Conservation (phyloP, 2,888 invertebrate genomes). For the Frankliniella fusca region DNA sequence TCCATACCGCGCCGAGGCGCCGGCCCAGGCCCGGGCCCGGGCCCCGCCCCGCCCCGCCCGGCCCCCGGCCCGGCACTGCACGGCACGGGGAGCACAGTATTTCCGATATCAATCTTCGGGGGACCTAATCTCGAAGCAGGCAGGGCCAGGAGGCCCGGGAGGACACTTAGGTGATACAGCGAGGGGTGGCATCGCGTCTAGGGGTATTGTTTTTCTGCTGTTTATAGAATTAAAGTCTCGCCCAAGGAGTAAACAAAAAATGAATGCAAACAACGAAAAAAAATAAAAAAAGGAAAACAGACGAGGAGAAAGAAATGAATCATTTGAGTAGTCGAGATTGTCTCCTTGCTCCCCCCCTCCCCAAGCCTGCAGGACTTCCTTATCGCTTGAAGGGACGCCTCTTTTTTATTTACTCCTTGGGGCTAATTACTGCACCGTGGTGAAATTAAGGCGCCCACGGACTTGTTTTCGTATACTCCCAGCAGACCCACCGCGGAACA, state of each 20-base stretch:
- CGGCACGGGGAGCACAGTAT: background rate
- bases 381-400: background rate
- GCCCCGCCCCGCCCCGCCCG: too few relatives aligned
- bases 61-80: too few relatives aligned
- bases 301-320: background rate
- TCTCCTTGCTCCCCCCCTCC: background rate
- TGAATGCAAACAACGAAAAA: background rate
- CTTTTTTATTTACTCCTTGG: background rate
- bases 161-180: background rate
- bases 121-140: background rate
- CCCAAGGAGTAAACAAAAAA: background rate
- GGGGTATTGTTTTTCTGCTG: conserved; percentile 7
- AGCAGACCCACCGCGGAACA: too few relatives aligned
- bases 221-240: conserved; percentile 1
- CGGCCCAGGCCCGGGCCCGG: too few relatives aligned
- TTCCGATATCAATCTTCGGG: background rate
- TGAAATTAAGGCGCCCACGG: background rate
- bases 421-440: background rate
- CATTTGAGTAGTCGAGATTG: conserved; percentile 17
- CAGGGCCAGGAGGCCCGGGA: background rate
- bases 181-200: background rate
- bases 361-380: background rate
- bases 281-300: background rate
- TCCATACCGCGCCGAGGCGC: too few relatives aligned
- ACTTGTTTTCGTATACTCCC: background rate